Percentiles rank a stretch among this genome's conserved stretches.
phyloP scores from a whole-genome alignment of 2,888 invertebrate species.

The Philonicus albiceps region DNA sequence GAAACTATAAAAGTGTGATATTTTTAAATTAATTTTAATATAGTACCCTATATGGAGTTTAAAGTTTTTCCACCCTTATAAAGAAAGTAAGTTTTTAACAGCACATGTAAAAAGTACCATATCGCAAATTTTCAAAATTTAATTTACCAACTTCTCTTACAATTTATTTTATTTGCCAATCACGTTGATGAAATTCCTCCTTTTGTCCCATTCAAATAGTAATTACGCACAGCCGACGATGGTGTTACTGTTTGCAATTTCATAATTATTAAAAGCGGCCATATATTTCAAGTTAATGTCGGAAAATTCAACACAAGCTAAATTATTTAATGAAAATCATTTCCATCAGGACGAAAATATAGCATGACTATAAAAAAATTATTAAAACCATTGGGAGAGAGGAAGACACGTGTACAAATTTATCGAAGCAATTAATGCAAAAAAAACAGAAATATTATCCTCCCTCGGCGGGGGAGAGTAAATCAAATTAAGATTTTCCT shows the following conservation, averaged over 20 bases:
- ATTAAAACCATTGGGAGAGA: background rate
- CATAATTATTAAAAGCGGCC: background rate
- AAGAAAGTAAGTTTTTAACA: background rate
- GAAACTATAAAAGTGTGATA: background rate
- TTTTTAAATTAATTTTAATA: background rate
- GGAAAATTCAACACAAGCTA: background rate
- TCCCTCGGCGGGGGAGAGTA: background rate
- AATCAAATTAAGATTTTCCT: background rate
- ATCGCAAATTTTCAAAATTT: background rate
- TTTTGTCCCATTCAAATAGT: background rate
- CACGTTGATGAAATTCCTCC: background rate
- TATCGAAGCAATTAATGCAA: background rate
- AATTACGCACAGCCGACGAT: background rate
- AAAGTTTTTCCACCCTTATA: background rate
- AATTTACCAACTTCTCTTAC: background rate
- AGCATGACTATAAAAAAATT: background rate
- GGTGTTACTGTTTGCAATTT: background rate
- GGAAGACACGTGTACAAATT: background rate
- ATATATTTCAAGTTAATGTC: background rate
- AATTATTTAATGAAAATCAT: background rate
- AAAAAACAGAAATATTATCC: background rate
- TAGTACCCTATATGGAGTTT: too few species aligned
- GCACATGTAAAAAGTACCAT: background rate
- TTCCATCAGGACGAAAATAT: background rate
- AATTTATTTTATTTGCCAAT: background rate